Evolutionary conservation across 2,797 vertebrate genomes (phyloP).

Genomic region (Sebastes goodei): DNA sequence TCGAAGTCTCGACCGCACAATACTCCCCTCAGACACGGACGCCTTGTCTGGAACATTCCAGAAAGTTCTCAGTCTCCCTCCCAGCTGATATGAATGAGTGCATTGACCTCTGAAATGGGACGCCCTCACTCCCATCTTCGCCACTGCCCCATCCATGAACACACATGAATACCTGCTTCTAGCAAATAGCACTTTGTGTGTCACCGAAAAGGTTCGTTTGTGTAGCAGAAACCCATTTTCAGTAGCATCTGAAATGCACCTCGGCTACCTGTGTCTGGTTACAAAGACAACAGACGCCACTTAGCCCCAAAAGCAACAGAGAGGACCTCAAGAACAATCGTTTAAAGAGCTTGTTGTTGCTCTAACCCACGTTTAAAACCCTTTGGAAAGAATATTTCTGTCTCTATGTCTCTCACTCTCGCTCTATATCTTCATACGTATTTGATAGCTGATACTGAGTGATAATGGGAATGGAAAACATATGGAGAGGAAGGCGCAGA

Average conservation of each 20-base stretch:
- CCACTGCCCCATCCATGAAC: background rate
- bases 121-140: conserved; percentile 14
- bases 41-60: conserved; percentile 76
- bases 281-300: conserved; percentile 24
- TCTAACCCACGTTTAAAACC: background rate
- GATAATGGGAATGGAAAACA: conserved; percentile 11
- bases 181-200: background rate
- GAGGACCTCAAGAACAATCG: background rate
- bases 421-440: background rate
- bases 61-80: conserved; percentile 57
- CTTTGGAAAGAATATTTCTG: background rate
- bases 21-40: conserved; percentile 57
- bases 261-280: background rate
- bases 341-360: conserved; percentile 1
- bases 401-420: background rate
- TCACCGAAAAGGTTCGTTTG: conserved; percentile 19
- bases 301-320: background rate
- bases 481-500: background rate
- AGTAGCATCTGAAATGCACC: background rate
- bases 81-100: conserved; percentile 63
- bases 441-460: background rate
- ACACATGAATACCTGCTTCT: background rate
- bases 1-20: conserved; percentile 53
- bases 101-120: conserved; percentile 65
- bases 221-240: conserved; percentile 14